Conservation (phyloP, 2,888 invertebrate genomes). For the Ommatoiulus sabulosus region DNA sequence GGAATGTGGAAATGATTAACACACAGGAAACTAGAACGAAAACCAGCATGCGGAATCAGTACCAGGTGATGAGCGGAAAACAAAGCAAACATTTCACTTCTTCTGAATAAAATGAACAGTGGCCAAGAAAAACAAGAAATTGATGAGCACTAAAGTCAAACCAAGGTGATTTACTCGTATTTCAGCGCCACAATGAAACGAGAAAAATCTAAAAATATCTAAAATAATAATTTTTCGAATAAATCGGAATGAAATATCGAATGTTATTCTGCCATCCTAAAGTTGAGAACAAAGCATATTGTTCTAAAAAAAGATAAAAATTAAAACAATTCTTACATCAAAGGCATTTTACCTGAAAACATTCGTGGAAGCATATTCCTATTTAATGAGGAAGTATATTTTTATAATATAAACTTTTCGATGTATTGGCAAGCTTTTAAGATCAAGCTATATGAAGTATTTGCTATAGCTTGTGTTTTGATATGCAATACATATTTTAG, state of each 20-base stretch:
- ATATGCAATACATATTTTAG: too few species aligned
- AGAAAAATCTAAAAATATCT: background rate
- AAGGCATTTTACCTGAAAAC: too few species aligned
- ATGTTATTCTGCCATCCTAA: background rate
- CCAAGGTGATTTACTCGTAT: background rate
- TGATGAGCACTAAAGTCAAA: background rate
- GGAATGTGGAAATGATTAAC: background rate
- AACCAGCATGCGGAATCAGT: constrained; percentile 13
- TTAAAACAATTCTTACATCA: too few species aligned
- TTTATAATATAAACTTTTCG: too few species aligned
- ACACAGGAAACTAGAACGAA: background rate
- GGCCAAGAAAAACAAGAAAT: background rate
- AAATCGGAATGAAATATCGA: background rate
- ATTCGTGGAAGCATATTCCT: too few species aligned
- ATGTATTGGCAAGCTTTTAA: too few species aligned
- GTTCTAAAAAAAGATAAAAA: too few species aligned
- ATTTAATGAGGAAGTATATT: too few species aligned
- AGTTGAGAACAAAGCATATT: too few species aligned
- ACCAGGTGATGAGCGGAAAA: background rate
- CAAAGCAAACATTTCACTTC: background rate
- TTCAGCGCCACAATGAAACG: background rate
- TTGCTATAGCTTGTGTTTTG: too few species aligned
- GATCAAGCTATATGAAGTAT: too few species aligned
- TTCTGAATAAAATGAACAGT: background rate
- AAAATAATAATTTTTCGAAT: background rate